Evolutionary conservation across 2,113 vertebrate species (phyloP), one percentile per base, ranked within the genome.

Genomic region (Suncus etruscus): DNA sequence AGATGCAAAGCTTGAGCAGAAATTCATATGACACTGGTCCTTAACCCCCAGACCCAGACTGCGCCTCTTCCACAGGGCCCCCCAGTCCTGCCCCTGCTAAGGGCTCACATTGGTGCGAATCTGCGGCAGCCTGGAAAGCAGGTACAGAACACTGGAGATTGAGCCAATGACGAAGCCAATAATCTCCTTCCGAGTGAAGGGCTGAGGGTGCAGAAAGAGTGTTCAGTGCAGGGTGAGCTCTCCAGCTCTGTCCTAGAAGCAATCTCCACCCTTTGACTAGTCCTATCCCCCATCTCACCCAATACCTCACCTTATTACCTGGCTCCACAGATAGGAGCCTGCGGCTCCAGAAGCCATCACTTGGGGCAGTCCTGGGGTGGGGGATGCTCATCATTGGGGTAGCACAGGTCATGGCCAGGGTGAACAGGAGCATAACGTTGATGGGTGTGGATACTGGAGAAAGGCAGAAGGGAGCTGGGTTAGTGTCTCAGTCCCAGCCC

Each of bases 61-160:
- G 14, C 58, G 16, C 58, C 18, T 61, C 58, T 22, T 61, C 18
- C 18, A 61, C 18, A 22, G 58, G 1, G 9, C 0, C 3, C 65
- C 39, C 0, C n/a, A 31, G 8, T 45, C 5, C 1, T 0, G 0
- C 15, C 0, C 1, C 0, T 10, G 10, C 72, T 39, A 3, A 9
- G 15, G 27, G 96, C 99, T 99, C 97, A 99, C 99, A 0, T 99
- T 99, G 4, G 98, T 99, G 96, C 97, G 97, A 81, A 99, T 98
- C 97, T 99, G 99, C 0, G 99, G 99, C 31, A 99, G 88, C 22
- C 99, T 98, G 89, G 99, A 99, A 68, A 96, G 96, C 83, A 99
- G 98, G 97, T 99, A 99, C 6, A 99, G 97, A 77, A 99, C 48
- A 0, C 99, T 99, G 8, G 99, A 99, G 79, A 99, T 0, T 0